These are phyloP conservation scores for Hemibagrus wyckioides DNA, from an alignment of 2,113 vertebrate species.

Conservation along the genomic window DNA sequence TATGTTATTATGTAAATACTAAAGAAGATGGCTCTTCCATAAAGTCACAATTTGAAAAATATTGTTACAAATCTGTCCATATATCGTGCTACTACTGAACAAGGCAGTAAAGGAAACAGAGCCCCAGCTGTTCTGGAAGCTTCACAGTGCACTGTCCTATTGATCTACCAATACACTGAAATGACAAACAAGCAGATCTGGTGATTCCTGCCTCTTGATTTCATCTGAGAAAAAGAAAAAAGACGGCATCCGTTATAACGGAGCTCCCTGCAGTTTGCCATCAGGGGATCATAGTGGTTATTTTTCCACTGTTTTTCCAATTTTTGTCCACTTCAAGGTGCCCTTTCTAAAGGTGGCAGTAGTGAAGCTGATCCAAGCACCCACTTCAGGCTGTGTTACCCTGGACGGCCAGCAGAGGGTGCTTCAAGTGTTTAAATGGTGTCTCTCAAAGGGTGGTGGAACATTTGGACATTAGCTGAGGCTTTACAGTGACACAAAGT, in stretches of 20 bases:
- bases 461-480: slow-evolving; percentile 31
- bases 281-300: slow-evolving; percentile 43
- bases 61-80: slow-evolving; percentile 41
- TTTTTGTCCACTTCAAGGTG: slow-evolving; percentile 26
- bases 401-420: slow-evolving; percentile 19
- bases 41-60: slow-evolving; percentile 47
- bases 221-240: background rate
- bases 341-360: slow-evolving; percentile 30
- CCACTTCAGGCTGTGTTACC: slow-evolving; percentile 4
- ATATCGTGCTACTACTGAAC: slow-evolving; percentile 43
- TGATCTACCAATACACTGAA: slow-evolving; percentile 9
- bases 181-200: slow-evolving; percentile 27
- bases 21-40: slow-evolving; percentile 56
- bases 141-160: slow-evolving; percentile 58
- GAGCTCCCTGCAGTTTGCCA: slow-evolving; percentile 22
- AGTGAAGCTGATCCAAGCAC: slow-evolving; percentile 11
- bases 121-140: slow-evolving; percentile 27
- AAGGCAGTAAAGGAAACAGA: slow-evolving; percentile 45
- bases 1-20: slow-evolving; percentile 50
- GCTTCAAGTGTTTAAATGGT: background rate
- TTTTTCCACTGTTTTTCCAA: slow-evolving; percentile 29
- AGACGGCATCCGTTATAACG: slow-evolving; percentile 9
- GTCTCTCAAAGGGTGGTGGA: background rate
- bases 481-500: slow-evolving; percentile 20
- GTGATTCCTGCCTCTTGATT: slow-evolving; percentile 33